phyloP scores from a whole-genome alignment of 1,140 invertebrate genomes.

The Chironomus tepperi region DNA sequence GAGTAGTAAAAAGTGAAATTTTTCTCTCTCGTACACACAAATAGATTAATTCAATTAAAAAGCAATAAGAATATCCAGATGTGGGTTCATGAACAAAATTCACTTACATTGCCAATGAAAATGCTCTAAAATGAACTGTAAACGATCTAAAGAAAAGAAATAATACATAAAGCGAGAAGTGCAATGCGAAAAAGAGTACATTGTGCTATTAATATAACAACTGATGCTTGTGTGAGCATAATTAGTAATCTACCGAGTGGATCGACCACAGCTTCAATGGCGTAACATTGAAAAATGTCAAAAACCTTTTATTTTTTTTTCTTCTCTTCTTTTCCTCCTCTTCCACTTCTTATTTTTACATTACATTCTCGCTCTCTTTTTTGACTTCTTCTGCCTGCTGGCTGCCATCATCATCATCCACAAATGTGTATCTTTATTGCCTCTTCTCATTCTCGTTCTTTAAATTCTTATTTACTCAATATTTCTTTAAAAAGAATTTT shows the following conservation, averaged over 20 bases:
- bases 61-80: neutral
- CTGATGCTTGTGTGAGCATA: neutral
- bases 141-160: too few relatives aligned
- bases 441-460: neutral
- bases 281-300: conserved; percentile 22
- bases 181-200: too few relatives aligned
- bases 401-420: neutral
- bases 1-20: too few relatives aligned
- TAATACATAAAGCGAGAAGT: too few relatives aligned
- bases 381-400: neutral
- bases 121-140: too few relatives aligned
- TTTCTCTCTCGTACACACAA: too few relatives aligned
- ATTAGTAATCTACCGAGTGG: conserved; percentile 7
- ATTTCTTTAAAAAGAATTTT: neutral
- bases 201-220: too few relatives aligned
- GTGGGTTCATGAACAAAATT: neutral
- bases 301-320: conserved; percentile 12
- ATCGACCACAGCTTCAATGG: conserved; percentile 11
- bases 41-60: conserved; percentile 6
- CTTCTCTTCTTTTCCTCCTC: neutral
- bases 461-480: neutral
- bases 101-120: neutral
- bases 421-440: neutral
- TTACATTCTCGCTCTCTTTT: neutral
- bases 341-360: neutral